Base-by-base conservation (phyloP, 2,113 vertebrate species). In the Amia ocellicauda region DNA sequence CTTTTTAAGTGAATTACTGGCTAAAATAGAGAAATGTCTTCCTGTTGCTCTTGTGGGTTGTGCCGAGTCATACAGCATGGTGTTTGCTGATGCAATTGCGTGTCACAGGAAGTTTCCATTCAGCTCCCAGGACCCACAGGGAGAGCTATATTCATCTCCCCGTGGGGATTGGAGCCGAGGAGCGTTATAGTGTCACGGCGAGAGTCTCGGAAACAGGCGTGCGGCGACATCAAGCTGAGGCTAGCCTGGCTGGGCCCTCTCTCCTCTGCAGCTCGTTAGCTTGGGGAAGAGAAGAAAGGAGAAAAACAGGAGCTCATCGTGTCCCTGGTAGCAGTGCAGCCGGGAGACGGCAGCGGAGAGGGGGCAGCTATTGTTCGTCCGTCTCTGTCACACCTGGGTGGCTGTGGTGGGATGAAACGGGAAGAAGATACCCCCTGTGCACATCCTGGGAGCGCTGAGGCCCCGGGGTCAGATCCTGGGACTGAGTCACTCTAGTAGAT, bases 61-160 rank as follows among this genome's bases (percentile, higher is more conserved):
- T 74, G 76, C 78, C 80, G 85, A 84, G 81, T 87, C 86, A 83
- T 80, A 80, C 84, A 78, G 83, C 83, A 86, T 83, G 80, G 80
- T 81, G 85, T 84, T 86, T 88, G 85, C 88, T 90, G 88, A 88
- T 89, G 88, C 87, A 90, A 90, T 72, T 87, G 82, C 88, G 86
- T 88, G 84, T 85, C 83, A 88, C 85, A 81, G 80, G 83, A 81
- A 82, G 84, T 86, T 86, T 83, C 81, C 80, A 78, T 74, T 88
- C 80, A 74, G 81, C 84, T 85, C 74, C 83, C 83, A 80, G 77
- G 82, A 78, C 84, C 83, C 85, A 85, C 82, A 64, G 26, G 84
- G 81, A 86, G 83, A 77, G 76, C 78, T 86, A 85, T 77, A 86
- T 87, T 85, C 82, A 82, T 85, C 82, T 83, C 80, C 73, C 84